Evolutionary conservation across 2,113 vertebrate species (phyloP), one percentile per base, ranked within the genome.

Genomic region (Neogobius melanostomus): DNA sequence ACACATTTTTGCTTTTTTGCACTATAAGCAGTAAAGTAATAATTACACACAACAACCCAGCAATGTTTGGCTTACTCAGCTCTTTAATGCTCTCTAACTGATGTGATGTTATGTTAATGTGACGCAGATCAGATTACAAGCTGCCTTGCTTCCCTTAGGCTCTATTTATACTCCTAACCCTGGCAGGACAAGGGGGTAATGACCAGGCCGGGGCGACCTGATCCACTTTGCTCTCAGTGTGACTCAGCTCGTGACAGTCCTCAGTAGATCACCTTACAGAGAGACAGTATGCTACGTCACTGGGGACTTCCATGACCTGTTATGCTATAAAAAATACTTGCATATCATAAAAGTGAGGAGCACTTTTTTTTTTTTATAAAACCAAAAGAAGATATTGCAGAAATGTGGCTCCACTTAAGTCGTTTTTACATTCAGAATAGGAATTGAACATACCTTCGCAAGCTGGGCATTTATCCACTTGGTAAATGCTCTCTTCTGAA

Each of bases 401-500:
- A 21, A 56, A 56, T 54, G 53, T 56, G 53, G 28, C 11, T 56
- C 17, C 11, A 28, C 53, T 11, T 56, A 28, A 56, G 46, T 10
- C 11, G 12, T 59, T 11, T 59, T 59, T 42, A 15, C 28, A 59
- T 59, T 7, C 45, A 11, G 10, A n/a, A 17, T 7, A 59, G 12
- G 59, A 16, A n/a, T 51, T 7, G 45, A 71, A 28, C 72, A 14
- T 86, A 98, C 97, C 96, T 97, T 97, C 54, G 94, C 88, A 72
- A 99, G 77, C 71, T 97, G 90, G 71, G 94, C 95, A 87, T 98
- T 98, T 80, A 97, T 92, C 96, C 96, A 98, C 76, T 94, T 97
- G 67, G 95, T 97, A 64, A 98, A 98, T 0, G 96, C 95, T 85
- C 94, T 95, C 87, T 95, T 98, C 89, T 98, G 96, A 21, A 93